A percentile compares a stretch with the other conserved stretches of the same genome.
Evolutionary conservation across 2,797 vertebrate species (phyloP).

Genomic region (Paramormyrops hopkinsi): DNA sequence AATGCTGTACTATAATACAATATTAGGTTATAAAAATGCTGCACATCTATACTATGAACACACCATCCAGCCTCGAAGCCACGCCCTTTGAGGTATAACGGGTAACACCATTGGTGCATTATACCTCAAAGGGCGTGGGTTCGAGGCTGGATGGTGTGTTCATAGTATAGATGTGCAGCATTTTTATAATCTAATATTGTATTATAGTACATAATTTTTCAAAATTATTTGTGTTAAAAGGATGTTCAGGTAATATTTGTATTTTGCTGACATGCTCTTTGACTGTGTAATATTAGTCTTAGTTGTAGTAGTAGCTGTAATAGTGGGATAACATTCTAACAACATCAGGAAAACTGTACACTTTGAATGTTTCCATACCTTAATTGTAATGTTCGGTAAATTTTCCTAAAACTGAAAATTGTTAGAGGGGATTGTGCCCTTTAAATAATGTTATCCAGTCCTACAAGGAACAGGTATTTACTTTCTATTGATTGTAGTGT

Average conservation of each 20-base stretch:
- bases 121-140: no score
- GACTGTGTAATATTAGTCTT: neutral
- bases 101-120: neutral
- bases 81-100: neutral
- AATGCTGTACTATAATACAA: neutral
- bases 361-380: neutral
- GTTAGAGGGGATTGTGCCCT: neutral
- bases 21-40: neutral
- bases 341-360: neutral
- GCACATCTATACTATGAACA: neutral
- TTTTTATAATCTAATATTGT: no score
- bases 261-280: neutral
- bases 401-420: neutral
- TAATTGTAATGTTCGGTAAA: neutral
- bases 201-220: no score
- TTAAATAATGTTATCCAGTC: neutral
- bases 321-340: neutral
- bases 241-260: no score
- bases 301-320: neutral
- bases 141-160: no score
- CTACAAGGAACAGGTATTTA: neutral
- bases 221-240: no score
- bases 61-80: neutral
- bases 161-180: no score
- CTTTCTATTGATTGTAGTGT: neutral